phyloP scores from a whole-genome alignment of 2,888 invertebrate species.

The Nesidiocoris tenuis region DNA sequence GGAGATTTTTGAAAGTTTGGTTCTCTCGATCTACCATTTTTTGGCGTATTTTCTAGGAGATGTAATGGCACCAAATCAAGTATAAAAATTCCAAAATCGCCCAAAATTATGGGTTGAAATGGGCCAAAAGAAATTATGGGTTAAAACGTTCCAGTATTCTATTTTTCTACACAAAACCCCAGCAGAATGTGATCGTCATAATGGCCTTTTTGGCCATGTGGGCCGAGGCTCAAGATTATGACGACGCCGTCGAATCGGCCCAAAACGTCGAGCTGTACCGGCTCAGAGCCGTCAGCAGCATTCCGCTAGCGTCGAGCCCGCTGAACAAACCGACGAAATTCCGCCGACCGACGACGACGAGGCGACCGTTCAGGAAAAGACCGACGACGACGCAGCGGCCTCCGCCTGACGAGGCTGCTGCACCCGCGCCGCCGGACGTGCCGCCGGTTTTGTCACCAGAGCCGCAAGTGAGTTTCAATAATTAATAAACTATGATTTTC shows the following conservation, averaged over 20 bases:
- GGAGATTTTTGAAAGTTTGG: too few species aligned
- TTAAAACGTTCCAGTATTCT: too few species aligned
- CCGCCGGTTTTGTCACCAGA: background rate
- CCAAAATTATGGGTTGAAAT: too few species aligned
- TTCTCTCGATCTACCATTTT: too few species aligned
- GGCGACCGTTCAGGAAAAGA: slow-evolving; percentile 4
- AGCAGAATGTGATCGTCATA: slow-evolving; percentile 3
- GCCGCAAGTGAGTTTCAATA: too few species aligned
- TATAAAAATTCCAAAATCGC: too few species aligned
- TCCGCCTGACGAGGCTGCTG: background rate
- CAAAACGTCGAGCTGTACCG: slow-evolving; percentile 2
- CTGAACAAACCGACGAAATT: background rate
- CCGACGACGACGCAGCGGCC: background rate
- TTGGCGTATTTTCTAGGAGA: too few species aligned
- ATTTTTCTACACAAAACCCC: too few species aligned
- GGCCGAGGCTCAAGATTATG: background rate
- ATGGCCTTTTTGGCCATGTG: background rate
- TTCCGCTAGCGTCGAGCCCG: background rate
- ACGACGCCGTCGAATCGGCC: background rate
- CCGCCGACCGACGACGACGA: slow-evolving; percentile 5
- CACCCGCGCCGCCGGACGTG: background rate
- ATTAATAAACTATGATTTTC: too few species aligned
- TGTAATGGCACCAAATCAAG: too few species aligned
- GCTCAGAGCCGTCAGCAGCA: background rate
- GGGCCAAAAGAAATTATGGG: too few species aligned